These are phyloP conservation scores for Venusia cambrica DNA, from an alignment of 2,888 invertebrate species.

Conservation along the genomic window DNA sequence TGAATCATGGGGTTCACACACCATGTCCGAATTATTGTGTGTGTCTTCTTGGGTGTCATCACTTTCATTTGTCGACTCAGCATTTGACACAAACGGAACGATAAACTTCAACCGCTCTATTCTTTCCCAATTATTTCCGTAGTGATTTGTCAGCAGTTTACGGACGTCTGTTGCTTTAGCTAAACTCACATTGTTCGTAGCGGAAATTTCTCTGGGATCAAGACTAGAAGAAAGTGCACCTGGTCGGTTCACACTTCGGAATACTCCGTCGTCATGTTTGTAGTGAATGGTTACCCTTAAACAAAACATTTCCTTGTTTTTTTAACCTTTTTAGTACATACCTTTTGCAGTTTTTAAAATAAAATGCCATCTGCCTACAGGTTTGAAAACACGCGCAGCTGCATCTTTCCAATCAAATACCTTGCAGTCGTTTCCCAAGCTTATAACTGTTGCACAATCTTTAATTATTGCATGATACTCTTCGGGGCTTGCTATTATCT, in stretches of 20 bases:
- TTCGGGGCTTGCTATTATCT: no score
- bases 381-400: slow-evolving; percentile 27
- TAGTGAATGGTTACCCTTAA: slow-evolving; percentile 29
- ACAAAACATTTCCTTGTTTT: slow-evolving; percentile 28
- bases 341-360: slow-evolving; percentile 27
- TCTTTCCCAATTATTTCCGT: no score
- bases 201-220: slow-evolving; percentile 12
- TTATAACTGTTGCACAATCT: slow-evolving; percentile 11
- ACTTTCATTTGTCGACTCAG: no score
- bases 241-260: slow-evolving; percentile 22
- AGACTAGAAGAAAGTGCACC: slow-evolving; percentile 11
- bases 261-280: slow-evolving; percentile 26
- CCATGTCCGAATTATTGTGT: no score
- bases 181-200: slow-evolving; percentile 9
- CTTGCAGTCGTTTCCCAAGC: slow-evolving; percentile 18
- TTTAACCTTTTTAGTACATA: slow-evolving; percentile 28
- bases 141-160: slow-evolving; percentile 11
- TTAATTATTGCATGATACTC: slow-evolving; percentile 14
- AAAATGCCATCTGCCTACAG: slow-evolving; percentile 28
- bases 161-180: slow-evolving; percentile 13
- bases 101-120: no score
- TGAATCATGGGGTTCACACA: no score
- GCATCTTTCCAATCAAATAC: slow-evolving; percentile 30
- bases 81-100: no score
- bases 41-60: no score